Evolutionary conservation across 23 tunicate species (phyloP).

Genomic region (Aplidium turbinatum): DNA sequence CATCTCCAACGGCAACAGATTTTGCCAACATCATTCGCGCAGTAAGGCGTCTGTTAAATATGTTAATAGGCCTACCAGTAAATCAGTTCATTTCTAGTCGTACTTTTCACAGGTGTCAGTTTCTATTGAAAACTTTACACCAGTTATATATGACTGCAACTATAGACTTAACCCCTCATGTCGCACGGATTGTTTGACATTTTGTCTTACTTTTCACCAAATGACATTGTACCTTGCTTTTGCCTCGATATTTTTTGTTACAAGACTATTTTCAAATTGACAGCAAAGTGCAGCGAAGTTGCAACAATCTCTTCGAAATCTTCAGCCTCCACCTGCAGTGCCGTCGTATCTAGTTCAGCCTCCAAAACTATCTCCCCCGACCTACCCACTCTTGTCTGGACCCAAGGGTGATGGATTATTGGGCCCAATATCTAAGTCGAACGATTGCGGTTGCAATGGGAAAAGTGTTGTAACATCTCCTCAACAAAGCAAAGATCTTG

Average conservation of each 20-base stretch:
- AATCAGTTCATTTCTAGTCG: too few relatives aligned
- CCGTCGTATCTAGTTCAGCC: neutral
- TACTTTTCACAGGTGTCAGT: too few relatives aligned
- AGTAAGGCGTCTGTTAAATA: too few relatives aligned
- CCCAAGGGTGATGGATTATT: conserved; percentile 17
- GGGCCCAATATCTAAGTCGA: conserved; percentile 12
- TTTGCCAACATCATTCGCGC: conserved; percentile 17
- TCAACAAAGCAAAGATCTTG: conserved; percentile 36
- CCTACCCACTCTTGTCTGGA: conserved; percentile 1
- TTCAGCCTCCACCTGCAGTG: conserved; percentile 4
- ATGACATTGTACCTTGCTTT: too few relatives aligned
- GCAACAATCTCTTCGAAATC: conserved; percentile 22
- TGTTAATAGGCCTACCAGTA: too few relatives aligned
- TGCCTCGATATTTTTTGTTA: too few relatives aligned
- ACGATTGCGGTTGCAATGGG: conserved; percentile 17
- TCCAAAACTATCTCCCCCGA: neutral
- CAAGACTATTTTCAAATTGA: too few relatives aligned
- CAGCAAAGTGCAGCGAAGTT: conserved; percentile 48
- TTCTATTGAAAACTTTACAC: too few relatives aligned
- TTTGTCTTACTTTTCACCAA: too few relatives aligned
- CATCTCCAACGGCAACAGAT: conserved; percentile 6
- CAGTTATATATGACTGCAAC: too few relatives aligned
- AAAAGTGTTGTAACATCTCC: neutral
- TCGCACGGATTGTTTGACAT: too few relatives aligned
- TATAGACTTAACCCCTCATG: too few relatives aligned